Evolutionary conservation across 2,888 invertebrate genomes (phyloP).

Genomic region (Ptychoptera albimana): DNA sequence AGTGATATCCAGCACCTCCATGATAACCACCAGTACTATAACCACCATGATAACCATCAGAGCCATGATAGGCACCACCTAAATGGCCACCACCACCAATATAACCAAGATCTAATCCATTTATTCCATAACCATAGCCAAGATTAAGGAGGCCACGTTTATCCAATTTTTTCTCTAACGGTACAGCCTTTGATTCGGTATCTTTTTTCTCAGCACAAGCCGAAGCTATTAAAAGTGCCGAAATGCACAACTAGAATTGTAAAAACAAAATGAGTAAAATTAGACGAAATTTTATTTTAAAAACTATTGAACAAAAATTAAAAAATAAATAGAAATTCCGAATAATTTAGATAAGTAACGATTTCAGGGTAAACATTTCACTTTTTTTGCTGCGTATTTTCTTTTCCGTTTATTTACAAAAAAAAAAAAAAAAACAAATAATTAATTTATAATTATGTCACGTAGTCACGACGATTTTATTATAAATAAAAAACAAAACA

Average conservation of each 20-base stretch:
- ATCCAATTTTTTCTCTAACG: slow-evolving; percentile 60
- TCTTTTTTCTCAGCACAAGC: slow-evolving; percentile 54
- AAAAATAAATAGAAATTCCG: too few species aligned
- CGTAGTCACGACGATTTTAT: too few species aligned
- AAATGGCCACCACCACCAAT: slow-evolving; percentile 42
- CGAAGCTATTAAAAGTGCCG: slow-evolving; percentile 59
- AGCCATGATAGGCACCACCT: slow-evolving; percentile 33
- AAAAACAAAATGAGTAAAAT: slow-evolving; percentile 13
- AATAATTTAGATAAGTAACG: too few species aligned
- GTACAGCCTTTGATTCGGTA: slow-evolving; percentile 37
- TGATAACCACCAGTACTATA: slow-evolving; percentile 7
- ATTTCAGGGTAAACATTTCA: too few species aligned
- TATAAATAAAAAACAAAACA: too few species aligned
- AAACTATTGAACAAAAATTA: background rate
- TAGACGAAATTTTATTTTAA: background rate
- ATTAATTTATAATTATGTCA: too few species aligned
- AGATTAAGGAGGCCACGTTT: slow-evolving; percentile 65
- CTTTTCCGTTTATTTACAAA: too few species aligned
- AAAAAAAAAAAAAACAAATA: too few species aligned
- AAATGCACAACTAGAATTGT: slow-evolving; percentile 46
- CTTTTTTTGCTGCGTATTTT: too few species aligned
- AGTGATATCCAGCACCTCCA: slow-evolving; percentile 5
- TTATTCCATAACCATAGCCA: slow-evolving; percentile 64
- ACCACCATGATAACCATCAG: slow-evolving; percentile 3
- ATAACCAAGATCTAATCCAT: slow-evolving; percentile 58